Base-by-base conservation (phyloP, 2,888 invertebrate species). In the Campoplex nolae region DNA sequence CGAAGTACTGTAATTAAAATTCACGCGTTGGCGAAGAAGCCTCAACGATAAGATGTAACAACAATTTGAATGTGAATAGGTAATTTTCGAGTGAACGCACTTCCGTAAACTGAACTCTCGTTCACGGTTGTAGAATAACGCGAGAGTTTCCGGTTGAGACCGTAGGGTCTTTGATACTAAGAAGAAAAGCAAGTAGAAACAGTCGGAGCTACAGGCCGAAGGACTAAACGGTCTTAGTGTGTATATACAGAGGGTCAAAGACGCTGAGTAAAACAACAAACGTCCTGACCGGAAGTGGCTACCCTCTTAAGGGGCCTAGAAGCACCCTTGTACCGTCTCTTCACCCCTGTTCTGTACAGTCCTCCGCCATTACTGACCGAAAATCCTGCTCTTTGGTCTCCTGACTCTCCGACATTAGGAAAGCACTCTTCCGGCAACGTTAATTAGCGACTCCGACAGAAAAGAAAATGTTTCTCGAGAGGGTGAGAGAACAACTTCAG, bases 271-370 rank as follows among this genome's bases (percentile, higher is more conserved):
- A 84, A 85, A 84, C 88, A 84, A 88, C 88, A 89, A 89, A 74
- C 86, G 78, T 80, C 77, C 81, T 86, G 86, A 88, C 86, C 88
- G 88, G 88, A 89, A 88, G 88, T 86, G 71, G 83, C 85, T 83
- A 86, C 79, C 85, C 88, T 89, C 88, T 88, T 85, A 88, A 84
- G 83, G 35, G 45, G 74, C 56, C 28, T 71, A 18, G 70, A 75
- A 88, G 84, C 77, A 84, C 87, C 83, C 88, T 83, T 67, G 77
- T 38, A 80, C 68, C 67, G 67, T 65, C 48, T 68, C 68, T 79
- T 67, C 70, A 65, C 74, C 84, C 74, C 74, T 58, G 28, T 45
- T 42, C 8, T 38, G 35, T 71, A 76, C 58, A 62, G 42, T 83
- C 71, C 79, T 84, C 75, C 82, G 74, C 74, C 84, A 79, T 82